A percentile compares a stretch with the other conserved stretches of the same genome.
phyloP scores from a whole-genome alignment of 2,797 vertebrate species.

The Brachyrhaphis roseni region DNA sequence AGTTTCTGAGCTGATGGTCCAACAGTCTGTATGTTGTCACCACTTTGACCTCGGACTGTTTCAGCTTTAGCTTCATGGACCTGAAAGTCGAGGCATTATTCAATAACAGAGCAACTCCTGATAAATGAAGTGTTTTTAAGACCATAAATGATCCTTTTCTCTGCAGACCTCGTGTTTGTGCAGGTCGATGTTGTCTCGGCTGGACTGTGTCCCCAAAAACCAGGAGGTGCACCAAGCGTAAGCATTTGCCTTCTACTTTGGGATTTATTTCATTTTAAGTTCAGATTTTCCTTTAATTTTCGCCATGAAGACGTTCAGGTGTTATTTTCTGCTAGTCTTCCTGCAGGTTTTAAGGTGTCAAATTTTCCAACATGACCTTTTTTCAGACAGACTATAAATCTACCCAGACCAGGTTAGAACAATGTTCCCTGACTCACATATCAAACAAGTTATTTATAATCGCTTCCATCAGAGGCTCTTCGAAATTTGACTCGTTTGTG shows the following conservation, averaged over 20 bases:
- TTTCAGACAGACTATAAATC: too few species aligned
- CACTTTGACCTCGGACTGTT: not conserved
- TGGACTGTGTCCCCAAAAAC: conserved; percentile 53
- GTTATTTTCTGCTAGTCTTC: not conserved
- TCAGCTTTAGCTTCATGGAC: not conserved
- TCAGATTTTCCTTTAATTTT: too few species aligned
- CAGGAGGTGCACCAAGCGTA: conserved; percentile 58
- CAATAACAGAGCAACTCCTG: not conserved
- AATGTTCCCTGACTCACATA: too few species aligned
- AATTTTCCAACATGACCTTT: not conserved
- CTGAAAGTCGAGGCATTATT: not conserved
- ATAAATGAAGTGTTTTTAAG: not conserved
- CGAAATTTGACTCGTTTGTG: too few species aligned
- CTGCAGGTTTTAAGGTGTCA: not conserved
- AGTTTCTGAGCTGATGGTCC: not conserved
- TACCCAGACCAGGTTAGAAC: too few species aligned
- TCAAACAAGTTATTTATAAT: too few species aligned
- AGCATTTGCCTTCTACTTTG: conserved; percentile 14
- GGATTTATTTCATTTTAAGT: not conserved
- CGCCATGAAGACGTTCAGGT: not conserved
- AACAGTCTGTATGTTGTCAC: not conserved
- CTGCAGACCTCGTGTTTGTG: conserved; percentile 55
- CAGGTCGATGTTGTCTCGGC: conserved; percentile 46
- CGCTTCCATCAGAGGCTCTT: too few species aligned
- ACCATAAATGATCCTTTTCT: not conserved